Base-by-base conservation (phyloP, 2,888 invertebrate genomes). In the Bedellia somnulentella region DNA sequence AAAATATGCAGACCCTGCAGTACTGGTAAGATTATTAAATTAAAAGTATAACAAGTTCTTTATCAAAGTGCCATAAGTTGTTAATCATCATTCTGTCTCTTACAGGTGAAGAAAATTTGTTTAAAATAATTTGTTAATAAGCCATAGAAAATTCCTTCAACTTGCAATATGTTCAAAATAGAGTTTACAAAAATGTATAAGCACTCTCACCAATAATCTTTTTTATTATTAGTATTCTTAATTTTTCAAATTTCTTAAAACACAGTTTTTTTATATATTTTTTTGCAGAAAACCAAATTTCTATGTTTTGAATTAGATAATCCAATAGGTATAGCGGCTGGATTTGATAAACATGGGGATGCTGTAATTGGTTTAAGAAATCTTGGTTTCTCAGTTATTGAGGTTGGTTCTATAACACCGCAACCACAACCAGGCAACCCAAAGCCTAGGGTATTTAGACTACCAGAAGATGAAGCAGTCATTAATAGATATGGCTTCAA, bases 261-360 rank as follows among this genome's bases (percentile, higher is more conserved):
- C n/a, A n/a, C n/a, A n/a, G n/a, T n/a, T n/a, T n/a, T 24, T 15
- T 34, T 31, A 27, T 30, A 57, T n/a, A n/a, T n/a, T n/a, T 18
- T 18, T 57, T 46, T 54, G 24, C 58, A 90, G 89, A 79, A 80
- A 52, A 85, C 86, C 0, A 79, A 70, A 31, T 71, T 95, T 27
- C 86, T 90, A 56, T 82, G 83, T 13, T 75, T 82, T 37, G 58
- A 83, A 9, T 82, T 99, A 36, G 73, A 79, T 31, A 97, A 95
- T 71, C 98, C 98, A 0, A 64, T 99, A 43, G 98, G 99, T n/a
- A 85, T 99, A 49, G 98, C 98, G 15, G 99, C 98, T 33, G 99
- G 98, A 4, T 98, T 98, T 70, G 99, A 99, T 61, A 99, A 99
- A 62, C 86, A 98, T 64, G 97, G 87, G 4, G 95, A 97, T 73